Conservation (phyloP, 1,140 invertebrate genomes). For the Zaprionus camerounensis region DNA sequence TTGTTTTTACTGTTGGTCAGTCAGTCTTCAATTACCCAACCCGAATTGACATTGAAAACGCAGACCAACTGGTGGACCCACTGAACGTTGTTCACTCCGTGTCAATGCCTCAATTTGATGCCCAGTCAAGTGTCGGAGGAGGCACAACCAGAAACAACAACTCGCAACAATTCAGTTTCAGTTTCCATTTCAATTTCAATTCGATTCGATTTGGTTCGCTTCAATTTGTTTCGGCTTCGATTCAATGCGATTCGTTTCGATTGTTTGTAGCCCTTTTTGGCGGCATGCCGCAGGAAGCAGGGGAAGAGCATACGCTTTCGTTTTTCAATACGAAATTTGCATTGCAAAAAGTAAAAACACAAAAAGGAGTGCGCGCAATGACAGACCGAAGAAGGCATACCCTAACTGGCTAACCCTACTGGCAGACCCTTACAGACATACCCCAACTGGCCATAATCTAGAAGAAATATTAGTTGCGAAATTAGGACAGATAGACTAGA, state of each 20-base stretch:
- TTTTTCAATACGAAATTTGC: slow-evolving; percentile 32
- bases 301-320: slow-evolving; percentile 52
- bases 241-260: slow-evolving; percentile 21
- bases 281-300: neutral
- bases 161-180: slow-evolving; percentile 7
- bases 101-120: slow-evolving; percentile 35
- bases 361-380: slow-evolving; percentile 14
- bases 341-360: slow-evolving; percentile 16
- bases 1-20: slow-evolving; percentile 8
- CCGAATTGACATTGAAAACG: slow-evolving; percentile 71
- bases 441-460: neutral
- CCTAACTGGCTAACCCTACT: neutral
- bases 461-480: neutral
- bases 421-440: no score
- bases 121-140: slow-evolving; percentile 24
- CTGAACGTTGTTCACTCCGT: slow-evolving; percentile 11
- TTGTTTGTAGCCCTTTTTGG: slow-evolving; percentile 27
- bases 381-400: slow-evolving; percentile 3
- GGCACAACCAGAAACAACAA: neutral
- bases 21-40: slow-evolving; percentile 53
- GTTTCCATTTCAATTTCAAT: neutral
- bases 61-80: neutral
- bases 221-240: neutral
- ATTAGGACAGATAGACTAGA: no score
- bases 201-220: slow-evolving; percentile 10